Evolutionary conservation across 2,113 vertebrate species (phyloP), one percentile per base, ranked within the genome.

Genomic region (Haemorhous mexicanus): DNA sequence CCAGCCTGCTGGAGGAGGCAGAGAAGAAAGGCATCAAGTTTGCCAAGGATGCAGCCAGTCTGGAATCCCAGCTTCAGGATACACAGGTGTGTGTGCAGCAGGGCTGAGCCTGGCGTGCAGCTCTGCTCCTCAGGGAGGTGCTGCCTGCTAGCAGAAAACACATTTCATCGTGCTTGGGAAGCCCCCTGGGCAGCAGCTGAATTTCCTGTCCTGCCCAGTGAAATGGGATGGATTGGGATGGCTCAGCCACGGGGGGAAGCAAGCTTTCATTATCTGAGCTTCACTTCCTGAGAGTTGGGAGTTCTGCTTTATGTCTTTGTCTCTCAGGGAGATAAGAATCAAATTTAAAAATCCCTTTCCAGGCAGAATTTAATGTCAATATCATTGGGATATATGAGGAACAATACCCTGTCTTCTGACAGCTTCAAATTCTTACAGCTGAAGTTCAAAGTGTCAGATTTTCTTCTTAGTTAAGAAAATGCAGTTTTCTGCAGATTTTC

Each of bases 1-100:
- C 99, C 4, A 73, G 98, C 61, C 97, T 99, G 78, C 97, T 99
- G 96, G 99, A 99, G 96, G 99, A 99, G 94, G 98, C 99, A 0
- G 99, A 99, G 97, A 99, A 99, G 96, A 99, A 99, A 94, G 98
- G 99, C 13, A 98, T 99, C 72, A 99, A 99, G 81, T 98, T 99
- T 97, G 98, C 98, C 50, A 99, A 99, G 96, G 99, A 99, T 47
- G 98, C 98, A 1, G 97, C 99, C 28, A 98, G 98, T 53, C 94
- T 99, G 80, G 99, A 99, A 95, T 99, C 99, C 33, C 99, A 99
- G 85, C 98, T 99, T 22, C 99, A 99, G 96, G 99, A 99, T 56
- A 99, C 98, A 8, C 99, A 99, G 98, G 99, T 99, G 95, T 72
- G 88, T 86, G 21, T 10, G 20, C 28, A 61, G 24, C 27, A 41